Evolutionary conservation across 2,888 invertebrate species (phyloP), one percentile per base, ranked within the genome.

Genomic region (Mystacides longicornis): DNA sequence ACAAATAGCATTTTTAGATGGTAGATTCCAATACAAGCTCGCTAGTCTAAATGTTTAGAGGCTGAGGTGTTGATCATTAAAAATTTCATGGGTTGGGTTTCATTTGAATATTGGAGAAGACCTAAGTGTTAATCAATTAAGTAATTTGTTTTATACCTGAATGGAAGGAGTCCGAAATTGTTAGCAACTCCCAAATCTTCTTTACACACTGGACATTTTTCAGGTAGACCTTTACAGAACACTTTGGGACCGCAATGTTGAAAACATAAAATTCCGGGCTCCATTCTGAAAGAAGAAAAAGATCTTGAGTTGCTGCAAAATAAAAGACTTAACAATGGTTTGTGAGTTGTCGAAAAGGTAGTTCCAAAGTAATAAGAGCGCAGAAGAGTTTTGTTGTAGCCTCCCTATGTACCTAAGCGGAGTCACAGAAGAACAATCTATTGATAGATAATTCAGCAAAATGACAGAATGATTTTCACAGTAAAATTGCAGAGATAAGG

Each of bases 201-300:
- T 62, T 80, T 76, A 72, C 94, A 94, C 64, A 86, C 79, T 54
- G 92, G 92, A 69, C 93, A 94, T 63, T 73, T 71, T 66, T 81
- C 80, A 49, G 92, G 92, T 66, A 93, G 78, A 63, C 77, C 73
- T 66, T 88, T 86, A 69, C 91, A 92, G 74, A 93, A 91, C 64
- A 93, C 83, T 75, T 86, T 85, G 61, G 85, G 80, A 56, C 81
- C 82, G 71, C 93, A 93, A 73, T 94, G 94, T 77, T 91, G 89
- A 74, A 92, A 91, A 77, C 93, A 93, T 70, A 92, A 81, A 69
- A 93, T 87, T 66, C 88, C 87, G 65, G 87, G 86, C 79, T 89
- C 87, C 79, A 82, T 82, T 31, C 20, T 52, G 11, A 9, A 21
- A 46, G 14, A 43, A 43, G 11, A 27, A 5, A 27, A 5, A 7